These are phyloP conservation scores for Prolemur simus DNA, from an alignment of 2,113 vertebrate genomes.

Conservation along the genomic window DNA sequence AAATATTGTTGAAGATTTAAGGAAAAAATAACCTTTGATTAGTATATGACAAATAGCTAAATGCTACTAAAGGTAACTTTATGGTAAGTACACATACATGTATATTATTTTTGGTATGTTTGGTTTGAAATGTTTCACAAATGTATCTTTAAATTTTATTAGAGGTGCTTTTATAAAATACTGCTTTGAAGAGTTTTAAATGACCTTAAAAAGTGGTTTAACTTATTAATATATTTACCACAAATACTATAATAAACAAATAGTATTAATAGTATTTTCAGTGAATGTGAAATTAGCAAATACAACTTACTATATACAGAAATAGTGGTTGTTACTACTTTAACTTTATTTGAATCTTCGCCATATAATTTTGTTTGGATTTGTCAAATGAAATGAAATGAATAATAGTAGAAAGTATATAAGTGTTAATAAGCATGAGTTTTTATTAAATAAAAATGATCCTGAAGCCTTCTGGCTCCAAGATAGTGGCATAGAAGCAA, in stretches of 20 bases:
- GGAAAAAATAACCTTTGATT: not conserved
- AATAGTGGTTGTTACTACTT: not conserved
- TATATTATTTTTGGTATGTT: not conserved
- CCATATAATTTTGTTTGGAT: not conserved
- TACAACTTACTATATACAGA: not conserved
- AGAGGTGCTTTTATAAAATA: not conserved
- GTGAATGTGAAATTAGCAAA: slow-evolving; percentile 11
- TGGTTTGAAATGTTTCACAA: not conserved
- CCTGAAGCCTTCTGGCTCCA: too few species aligned
- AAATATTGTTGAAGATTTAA: not conserved
- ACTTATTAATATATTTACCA: not conserved
- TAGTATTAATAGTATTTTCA: not conserved
- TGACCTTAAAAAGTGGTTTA: not conserved
- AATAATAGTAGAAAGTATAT: not conserved
- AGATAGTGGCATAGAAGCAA: too few species aligned
- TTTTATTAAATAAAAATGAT: not conserved
- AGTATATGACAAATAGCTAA: not conserved
- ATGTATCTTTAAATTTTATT: not conserved
- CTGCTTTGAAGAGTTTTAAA: not conserved
- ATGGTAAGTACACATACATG: not conserved
- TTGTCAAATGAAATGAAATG: not conserved
- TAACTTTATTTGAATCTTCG: not conserved
- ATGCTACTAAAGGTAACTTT: not conserved
- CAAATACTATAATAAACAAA: not conserved
- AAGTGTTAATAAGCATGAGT: not conserved